Percentiles rank a stretch among this genome's conserved stretches.
Conservation (phyloP, 2,113 vertebrate species). For the Gadus chalcogrammus region DNA sequence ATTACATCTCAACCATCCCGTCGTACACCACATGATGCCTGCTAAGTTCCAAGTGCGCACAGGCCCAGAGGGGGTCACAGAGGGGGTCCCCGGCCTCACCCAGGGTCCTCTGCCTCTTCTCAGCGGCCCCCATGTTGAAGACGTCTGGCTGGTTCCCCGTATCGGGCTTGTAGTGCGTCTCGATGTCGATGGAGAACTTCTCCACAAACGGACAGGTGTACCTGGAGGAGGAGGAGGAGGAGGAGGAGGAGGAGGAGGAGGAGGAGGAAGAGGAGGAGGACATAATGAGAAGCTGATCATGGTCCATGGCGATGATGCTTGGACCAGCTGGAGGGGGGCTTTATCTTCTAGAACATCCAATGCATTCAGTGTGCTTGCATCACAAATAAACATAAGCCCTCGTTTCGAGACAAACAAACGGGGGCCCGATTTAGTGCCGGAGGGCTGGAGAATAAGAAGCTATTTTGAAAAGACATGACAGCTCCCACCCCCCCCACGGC, state of each 20-base stretch:
- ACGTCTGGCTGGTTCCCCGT: slow-evolving; percentile 87
- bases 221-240: slow-evolving; percentile 61
- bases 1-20: too few species aligned
- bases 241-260: not conserved
- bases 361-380: not conserved
- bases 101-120: slow-evolving; percentile 85
- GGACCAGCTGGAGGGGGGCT: not conserved
- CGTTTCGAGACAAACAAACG: slow-evolving; percentile 11
- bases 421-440: not conserved
- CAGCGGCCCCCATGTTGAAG: slow-evolving; percentile 88
- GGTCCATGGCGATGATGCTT: not conserved
- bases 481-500: not conserved
- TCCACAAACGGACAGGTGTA: slow-evolving; percentile 98
- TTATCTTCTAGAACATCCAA: not conserved
- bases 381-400: slow-evolving; percentile 4
- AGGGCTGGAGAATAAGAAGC: slow-evolving; percentile 9
- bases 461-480: not conserved
- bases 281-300: slow-evolving; percentile 1
- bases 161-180: slow-evolving; percentile 94
- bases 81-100: slow-evolving; percentile 67
- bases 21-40: too few species aligned
- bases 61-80: too few species aligned
- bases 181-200: slow-evolving; percentile 99
- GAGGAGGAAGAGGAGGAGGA: not conserved
- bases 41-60: too few species aligned